phyloP scores from a whole-genome alignment of 2,888 invertebrate species.

The Pyrgus malvae region DNA sequence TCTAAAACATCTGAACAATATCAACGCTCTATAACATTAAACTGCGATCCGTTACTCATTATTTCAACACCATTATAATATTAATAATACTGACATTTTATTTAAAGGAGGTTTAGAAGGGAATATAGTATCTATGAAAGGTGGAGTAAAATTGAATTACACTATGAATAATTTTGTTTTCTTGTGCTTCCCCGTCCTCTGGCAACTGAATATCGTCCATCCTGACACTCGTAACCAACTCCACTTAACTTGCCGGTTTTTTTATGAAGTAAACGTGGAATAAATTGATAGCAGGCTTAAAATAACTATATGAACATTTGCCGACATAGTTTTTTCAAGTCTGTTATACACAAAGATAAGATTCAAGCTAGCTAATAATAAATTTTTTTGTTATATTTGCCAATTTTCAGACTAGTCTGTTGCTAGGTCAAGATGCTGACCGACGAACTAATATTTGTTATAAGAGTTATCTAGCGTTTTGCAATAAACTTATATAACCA shows the following conservation, averaged over 20 bases:
- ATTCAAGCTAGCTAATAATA: slow-evolving; percentile 22
- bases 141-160: slow-evolving; percentile 59
- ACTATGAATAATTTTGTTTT: slow-evolving; percentile 44
- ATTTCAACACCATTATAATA: slow-evolving; percentile 51
- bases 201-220: slow-evolving; percentile 71
- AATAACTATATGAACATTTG: too few relatives aligned
- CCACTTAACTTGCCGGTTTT: slow-evolving; percentile 50
- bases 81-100: slow-evolving; percentile 63
- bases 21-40: slow-evolving; percentile 52
- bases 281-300: too few relatives aligned
- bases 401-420: slow-evolving; percentile 13
- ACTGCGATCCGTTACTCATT: slow-evolving; percentile 37
- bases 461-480: slow-evolving; percentile 21
- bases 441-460: neutral
- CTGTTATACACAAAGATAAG: neutral
- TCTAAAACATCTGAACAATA: slow-evolving; percentile 48
- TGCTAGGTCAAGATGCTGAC: neutral
- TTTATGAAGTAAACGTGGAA: slow-evolving; percentile 66
- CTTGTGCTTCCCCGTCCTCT: slow-evolving; percentile 73
- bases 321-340: slow-evolving; percentile 1
- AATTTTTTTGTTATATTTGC: slow-evolving; percentile 7
- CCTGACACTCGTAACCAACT: slow-evolving; percentile 67
- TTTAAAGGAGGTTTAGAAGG: slow-evolving; percentile 29
- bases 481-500: slow-evolving; percentile 41
- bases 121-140: slow-evolving; percentile 41